Base-by-base conservation (phyloP, 2,113 vertebrate genomes). In the Lasiurus borealis region DNA sequence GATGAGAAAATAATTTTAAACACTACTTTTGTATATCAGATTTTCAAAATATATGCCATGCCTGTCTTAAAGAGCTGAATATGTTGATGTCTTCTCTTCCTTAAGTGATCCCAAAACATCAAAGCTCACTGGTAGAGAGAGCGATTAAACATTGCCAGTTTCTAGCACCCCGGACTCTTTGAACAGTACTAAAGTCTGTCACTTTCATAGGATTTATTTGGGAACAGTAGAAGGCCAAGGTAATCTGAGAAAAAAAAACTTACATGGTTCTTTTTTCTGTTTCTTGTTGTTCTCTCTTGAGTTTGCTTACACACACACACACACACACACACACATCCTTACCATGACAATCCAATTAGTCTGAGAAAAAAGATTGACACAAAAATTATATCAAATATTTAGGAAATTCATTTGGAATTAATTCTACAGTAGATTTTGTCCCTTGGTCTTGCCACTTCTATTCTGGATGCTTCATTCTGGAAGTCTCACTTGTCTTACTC, bases 1-100 rank as follows among this genome's bases (percentile, higher is more conserved):
- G 8, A 46, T 75, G 2, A 64, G 29, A 88, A 69, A 84, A 78
- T 92, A 50, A 85, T 50, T 91, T 89, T 66, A 91, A 93, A 71
- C 27, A 75, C 21, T 50, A 27, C 0, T 82, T 92, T 88, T 36
- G 52, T 16, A 52, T 36, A 1, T 44, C 27, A 72, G 23, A 76
- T 66, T 19, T 84, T 95, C 12, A 93, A 59, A 77, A 36, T 15
- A 83, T 40, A 50, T 44, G 27, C 1, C 52, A 29, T 46, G 4
- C 10, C 11, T 89, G 1, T 64, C 8, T 81, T 75, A 46, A 81
- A 77, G 34, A 73, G 9, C 72, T 25, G 23, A 25, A 68, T 5
- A 36, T 7, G 15, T 19, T 19, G 1, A 0, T 16, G 3, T 69
- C 31, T 83, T 62, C 16, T 87, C 34, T 83, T 48, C 34, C 13